A percentile compares a stretch with the other conserved stretches of the same genome.
phyloP scores from a whole-genome alignment of 2,797 vertebrate species.

The Crenuchus spilurus region DNA sequence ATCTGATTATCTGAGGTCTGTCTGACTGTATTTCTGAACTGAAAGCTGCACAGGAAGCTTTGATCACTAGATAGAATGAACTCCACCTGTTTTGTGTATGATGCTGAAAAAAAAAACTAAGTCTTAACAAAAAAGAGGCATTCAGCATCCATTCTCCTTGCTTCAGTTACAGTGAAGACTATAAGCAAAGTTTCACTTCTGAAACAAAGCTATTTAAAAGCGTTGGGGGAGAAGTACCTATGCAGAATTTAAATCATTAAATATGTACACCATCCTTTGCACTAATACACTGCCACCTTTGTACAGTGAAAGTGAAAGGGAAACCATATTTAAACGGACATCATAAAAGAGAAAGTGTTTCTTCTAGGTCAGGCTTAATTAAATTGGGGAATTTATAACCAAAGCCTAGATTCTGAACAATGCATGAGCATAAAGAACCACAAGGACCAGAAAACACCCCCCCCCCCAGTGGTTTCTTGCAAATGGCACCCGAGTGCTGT shows the following conservation, averaged over 20 bases:
- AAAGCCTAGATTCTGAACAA: not conserved
- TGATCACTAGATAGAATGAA: not conserved
- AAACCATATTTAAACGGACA: not conserved
- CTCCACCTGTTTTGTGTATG: not conserved
- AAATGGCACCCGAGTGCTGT: not conserved
- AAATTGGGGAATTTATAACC: not conserved
- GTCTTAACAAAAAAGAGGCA: not conserved
- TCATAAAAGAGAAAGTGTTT: conserved; percentile 21
- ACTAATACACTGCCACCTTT: not conserved
- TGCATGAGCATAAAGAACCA: not conserved
- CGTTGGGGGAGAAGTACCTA: no score
- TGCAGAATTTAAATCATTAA: not conserved
- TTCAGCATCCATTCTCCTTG: not conserved
- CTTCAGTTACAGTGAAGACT: no score
- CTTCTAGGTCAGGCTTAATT: not conserved
- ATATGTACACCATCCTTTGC: no score
- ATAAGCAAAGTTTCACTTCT: no score
- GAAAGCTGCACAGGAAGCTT: conserved; percentile 21
- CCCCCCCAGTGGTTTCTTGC: not conserved
- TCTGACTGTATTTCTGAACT: conserved; percentile 1
- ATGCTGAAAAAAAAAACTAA: not conserved
- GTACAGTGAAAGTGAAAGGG: not conserved
- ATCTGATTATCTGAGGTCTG: not conserved
- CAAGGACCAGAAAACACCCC: not conserved
- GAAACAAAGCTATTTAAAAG: not conserved